Percentiles rank a stretch among this genome's conserved stretches.
phyloP scores from a whole-genome alignment of 1,140 invertebrate genomes.

The Leptinotarsa defecta region DNA sequence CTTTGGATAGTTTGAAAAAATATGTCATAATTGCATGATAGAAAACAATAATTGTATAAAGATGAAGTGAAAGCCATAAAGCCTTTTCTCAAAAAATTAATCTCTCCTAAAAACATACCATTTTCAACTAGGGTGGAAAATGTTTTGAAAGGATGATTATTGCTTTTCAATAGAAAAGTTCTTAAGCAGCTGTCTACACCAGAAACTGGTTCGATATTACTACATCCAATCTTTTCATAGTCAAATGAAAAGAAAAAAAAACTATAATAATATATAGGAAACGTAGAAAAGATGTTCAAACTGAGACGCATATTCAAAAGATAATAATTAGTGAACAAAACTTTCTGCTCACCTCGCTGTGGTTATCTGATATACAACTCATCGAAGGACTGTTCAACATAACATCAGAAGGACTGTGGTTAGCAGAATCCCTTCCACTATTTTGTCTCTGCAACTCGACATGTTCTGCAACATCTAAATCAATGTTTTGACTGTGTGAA shows the following conservation, averaged over 20 bases:
- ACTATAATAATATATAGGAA: not conserved
- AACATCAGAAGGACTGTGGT: conserved; percentile 69
- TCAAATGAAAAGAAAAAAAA: conserved; percentile 17
- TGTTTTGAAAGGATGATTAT: too few relatives aligned
- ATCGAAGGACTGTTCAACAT: conserved; percentile 67
- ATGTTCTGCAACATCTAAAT: not conserved
- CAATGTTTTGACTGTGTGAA: conserved; percentile 44
- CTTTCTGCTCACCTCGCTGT: conserved; percentile 64
- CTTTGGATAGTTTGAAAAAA: too few relatives aligned
- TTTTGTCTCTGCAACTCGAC: conserved; percentile 58
- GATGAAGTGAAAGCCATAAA: too few relatives aligned
- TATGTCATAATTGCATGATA: too few relatives aligned
- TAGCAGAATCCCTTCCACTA: conserved; percentile 68
- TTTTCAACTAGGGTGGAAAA: too few relatives aligned
- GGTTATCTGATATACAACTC: conserved; percentile 69
- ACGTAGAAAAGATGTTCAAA: not conserved
- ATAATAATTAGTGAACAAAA: conserved; percentile 2
- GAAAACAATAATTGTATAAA: too few relatives aligned
- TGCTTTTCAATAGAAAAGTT: too few relatives aligned
- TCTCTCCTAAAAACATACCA: too few relatives aligned
- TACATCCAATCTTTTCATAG: not conserved
- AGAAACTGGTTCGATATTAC: too few relatives aligned
- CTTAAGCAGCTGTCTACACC: too few relatives aligned
- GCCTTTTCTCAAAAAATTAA: too few relatives aligned
- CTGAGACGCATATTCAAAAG: not conserved